These are phyloP conservation scores for Sphecodes monilicornis DNA, from an alignment of 2,888 invertebrate species.

Conservation along the genomic window DNA sequence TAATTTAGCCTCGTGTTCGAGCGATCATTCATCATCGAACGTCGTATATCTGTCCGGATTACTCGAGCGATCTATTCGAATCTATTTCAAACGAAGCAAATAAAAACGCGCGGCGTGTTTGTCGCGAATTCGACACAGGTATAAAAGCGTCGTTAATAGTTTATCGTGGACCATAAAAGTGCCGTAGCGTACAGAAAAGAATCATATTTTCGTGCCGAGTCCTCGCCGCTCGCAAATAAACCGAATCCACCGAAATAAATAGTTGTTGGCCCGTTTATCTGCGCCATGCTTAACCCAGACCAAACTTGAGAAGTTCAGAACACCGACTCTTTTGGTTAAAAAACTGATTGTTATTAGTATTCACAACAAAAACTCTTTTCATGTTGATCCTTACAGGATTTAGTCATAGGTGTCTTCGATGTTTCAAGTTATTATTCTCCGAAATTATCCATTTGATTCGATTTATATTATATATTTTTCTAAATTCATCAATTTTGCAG, in stretches of 20 bases:
- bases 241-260: not conserved
- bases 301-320: no score
- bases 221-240: not conserved
- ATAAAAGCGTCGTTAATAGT: slow-evolving; percentile 4
- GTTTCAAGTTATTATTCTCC: no score
- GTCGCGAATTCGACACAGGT: slow-evolving; percentile 1
- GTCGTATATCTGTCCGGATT: not conserved
- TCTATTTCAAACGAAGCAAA: slow-evolving; percentile 6
- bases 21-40: slow-evolving; percentile 1
- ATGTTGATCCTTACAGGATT: no score
- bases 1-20: not conserved
- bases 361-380: no score
- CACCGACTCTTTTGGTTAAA: no score
- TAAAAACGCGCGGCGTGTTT: not conserved
- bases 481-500: no score
- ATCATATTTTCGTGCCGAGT: not conserved
- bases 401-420: no score
- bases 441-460: no score
- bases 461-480: no score
- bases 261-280: not conserved
- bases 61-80: slow-evolving; percentile 5
- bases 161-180: not conserved
- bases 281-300: no score
- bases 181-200: not conserved
- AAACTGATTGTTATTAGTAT: no score